Evolutionary conservation across 2,113 vertebrate species (phyloP).

Genomic region (Oreamnos americanus): DNA sequence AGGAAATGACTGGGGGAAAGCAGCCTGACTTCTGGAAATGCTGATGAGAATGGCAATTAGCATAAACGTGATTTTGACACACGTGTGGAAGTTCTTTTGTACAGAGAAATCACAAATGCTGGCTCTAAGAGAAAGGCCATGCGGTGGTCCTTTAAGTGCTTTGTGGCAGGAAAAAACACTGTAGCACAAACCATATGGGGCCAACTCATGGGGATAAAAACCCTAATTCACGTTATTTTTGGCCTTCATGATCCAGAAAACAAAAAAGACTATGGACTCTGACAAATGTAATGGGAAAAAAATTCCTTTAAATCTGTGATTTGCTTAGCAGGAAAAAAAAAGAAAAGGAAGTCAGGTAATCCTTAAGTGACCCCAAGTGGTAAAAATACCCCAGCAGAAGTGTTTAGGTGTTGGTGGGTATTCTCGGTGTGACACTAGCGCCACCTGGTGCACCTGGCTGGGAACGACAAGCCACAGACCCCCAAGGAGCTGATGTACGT

Average conservation of each 20-base stretch:
- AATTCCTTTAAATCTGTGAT: slow-evolving; percentile 53
- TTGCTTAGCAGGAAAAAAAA: neutral
- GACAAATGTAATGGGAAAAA: slow-evolving; percentile 44
- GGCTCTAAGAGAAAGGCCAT: neutral
- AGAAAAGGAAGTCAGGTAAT: slow-evolving; percentile 32
- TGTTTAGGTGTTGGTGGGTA: accelerated
- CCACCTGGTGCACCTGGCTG: slow-evolving; percentile 61
- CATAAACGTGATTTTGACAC: slow-evolving; percentile 12
- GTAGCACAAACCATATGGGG: neutral
- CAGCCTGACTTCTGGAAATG: slow-evolving; percentile 35
- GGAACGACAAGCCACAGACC: neutral
- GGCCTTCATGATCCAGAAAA: neutral
- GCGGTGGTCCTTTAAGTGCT: neutral
- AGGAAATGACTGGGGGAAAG: neutral
- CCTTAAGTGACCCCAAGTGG: slow-evolving; percentile 62
- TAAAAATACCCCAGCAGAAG: neutral
- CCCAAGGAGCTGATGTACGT: accelerated
- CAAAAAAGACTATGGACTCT: neutral
- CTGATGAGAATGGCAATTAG: slow-evolving; percentile 55
- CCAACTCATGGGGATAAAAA: neutral
- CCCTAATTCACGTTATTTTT: neutral
- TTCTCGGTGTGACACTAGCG: neutral
- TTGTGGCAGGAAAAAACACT: neutral
- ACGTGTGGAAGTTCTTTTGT: slow-evolving; percentile 38
- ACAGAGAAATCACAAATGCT: slow-evolving; percentile 1